A percentile compares a stretch with the other conserved stretches of the same genome.
These are phyloP conservation scores for Connochaetes taurinus DNA, from an alignment of 2,113 vertebrate genomes.

Conservation along the genomic window DNA sequence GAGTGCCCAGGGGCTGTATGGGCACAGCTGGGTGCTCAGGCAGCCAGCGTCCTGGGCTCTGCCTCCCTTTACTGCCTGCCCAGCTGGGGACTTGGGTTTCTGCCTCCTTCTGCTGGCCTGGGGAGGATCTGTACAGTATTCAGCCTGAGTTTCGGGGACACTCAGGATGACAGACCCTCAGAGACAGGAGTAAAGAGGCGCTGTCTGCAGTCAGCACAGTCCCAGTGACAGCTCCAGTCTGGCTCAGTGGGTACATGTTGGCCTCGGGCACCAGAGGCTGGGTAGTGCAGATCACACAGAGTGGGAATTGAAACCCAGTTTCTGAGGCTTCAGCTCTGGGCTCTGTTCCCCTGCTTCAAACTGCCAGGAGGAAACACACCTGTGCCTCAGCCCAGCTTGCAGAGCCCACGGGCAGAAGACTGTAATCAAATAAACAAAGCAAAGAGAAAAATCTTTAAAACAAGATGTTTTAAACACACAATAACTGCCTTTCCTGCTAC, in stretches of 20 bases:
- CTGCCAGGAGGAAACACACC: background rate
- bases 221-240: background rate
- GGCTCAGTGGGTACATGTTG: background rate
- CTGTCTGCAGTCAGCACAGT: background rate
- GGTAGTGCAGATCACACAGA: background rate
- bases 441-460: background rate
- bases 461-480: background rate
- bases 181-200: background rate
- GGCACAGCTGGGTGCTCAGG: background rate
- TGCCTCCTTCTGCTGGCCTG: background rate
- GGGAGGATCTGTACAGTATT: background rate
- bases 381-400: background rate
- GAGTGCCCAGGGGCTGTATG: background rate
- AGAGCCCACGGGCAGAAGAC: background rate
- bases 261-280: background rate
- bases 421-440: background rate
- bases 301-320: background rate
- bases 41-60: background rate
- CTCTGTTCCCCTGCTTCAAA: background rate
- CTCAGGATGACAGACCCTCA: background rate
- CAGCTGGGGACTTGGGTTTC: background rate
- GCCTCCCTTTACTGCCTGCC: background rate
- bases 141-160: background rate
- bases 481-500: background rate
- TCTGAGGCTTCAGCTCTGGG: background rate